Conservation (phyloP, 2,888 invertebrate species). For the Neoitamus cyanurus region DNA sequence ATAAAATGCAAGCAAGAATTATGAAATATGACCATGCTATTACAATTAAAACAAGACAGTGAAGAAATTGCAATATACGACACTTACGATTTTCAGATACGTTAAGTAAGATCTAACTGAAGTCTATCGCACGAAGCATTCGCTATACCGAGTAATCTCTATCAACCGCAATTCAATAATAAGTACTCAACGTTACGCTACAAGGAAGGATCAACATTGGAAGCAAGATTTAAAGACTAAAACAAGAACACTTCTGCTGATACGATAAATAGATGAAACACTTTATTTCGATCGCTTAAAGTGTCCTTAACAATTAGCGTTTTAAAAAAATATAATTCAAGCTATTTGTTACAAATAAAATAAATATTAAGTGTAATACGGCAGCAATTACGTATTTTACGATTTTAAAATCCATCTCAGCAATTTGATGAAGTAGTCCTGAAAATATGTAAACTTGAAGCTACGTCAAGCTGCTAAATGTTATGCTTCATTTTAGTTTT, state of each 20-base stretch:
- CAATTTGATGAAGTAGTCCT: conserved; percentile 66
- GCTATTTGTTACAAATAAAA: conserved; percentile 10
- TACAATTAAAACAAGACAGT: not conserved
- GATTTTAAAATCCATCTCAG: conserved; percentile 67
- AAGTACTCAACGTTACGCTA: not conserved
- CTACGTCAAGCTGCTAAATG: conserved; percentile 19
- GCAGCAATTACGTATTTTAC: conserved; percentile 63
- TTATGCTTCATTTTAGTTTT: conserved; percentile 10
- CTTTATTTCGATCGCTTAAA: conserved; percentile 18
- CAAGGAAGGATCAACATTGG: conserved; percentile 1
- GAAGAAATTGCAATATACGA: not conserved
- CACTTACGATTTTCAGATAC: not conserved
- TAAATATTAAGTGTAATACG: conserved; percentile 54
- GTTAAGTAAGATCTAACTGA: not conserved
- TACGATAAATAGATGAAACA: not conserved
- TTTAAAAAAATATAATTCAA: conserved; percentile 37
- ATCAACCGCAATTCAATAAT: not conserved
- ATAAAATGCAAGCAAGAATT: conserved; percentile 11
- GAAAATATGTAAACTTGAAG: conserved; percentile 60
- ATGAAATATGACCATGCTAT: conserved; percentile 25
- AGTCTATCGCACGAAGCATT: not conserved
- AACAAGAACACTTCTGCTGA: not conserved
- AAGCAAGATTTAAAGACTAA: not conserved
- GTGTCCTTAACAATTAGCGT: conserved; percentile 10
- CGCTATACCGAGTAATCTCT: not conserved